These are phyloP conservation scores for Puntigrus tetrazona DNA, from an alignment of 2,113 vertebrate species.

Conservation along the genomic window DNA sequence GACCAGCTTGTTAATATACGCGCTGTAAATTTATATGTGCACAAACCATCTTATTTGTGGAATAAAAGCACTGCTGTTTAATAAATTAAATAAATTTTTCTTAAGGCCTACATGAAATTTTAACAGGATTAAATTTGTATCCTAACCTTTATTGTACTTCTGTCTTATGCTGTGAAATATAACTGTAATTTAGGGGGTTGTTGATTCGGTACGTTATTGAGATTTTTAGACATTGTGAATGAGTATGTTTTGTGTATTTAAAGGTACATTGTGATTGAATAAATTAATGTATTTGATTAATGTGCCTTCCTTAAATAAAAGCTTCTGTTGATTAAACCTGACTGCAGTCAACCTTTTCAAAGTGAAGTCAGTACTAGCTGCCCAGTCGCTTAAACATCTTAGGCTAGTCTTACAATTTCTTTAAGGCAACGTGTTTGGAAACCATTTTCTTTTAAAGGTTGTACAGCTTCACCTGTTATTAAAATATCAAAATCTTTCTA, in stretches of 20 bases:
- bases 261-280: constrained; percentile 34
- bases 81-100: background rate
- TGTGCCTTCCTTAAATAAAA: constrained; percentile 58
- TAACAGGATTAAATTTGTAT: background rate
- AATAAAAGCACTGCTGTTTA: constrained; percentile 9
- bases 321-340: background rate
- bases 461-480: background rate
- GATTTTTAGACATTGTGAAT: constrained; percentile 36
- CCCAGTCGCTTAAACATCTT: background rate
- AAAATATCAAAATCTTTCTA: background rate
- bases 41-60: constrained; percentile 3
- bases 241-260: constrained; percentile 1
- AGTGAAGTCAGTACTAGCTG: background rate
- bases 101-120: background rate
- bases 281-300: constrained; percentile 48
- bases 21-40: constrained; percentile 1
- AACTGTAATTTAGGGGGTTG: constrained; percentile 4
- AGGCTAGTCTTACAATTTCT: background rate
- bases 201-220: constrained; percentile 27
- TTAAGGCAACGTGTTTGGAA: no score
- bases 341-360: background rate
- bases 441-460: no score
- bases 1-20: background rate
- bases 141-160: constrained; percentile 27
- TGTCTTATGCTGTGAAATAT: constrained; percentile 51